Conservation (phyloP, 1,140 invertebrate genomes). For the Andricus grossulariae region DNA sequence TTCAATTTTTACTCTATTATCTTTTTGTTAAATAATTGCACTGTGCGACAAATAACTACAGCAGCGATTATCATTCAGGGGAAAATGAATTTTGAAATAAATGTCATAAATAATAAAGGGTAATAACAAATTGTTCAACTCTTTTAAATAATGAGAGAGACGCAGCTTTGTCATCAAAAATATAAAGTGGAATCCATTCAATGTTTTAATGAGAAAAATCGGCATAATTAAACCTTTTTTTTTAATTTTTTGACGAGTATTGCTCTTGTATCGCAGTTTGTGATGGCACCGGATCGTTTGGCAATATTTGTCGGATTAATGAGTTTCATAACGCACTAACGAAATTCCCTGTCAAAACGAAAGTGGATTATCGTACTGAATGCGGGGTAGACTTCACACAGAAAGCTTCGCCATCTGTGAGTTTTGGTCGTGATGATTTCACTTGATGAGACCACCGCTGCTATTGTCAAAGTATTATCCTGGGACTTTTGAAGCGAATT, state of each 20-base stretch:
- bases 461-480: conserved; percentile 66
- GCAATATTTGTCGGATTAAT: conserved; percentile 67
- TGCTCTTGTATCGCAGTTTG: conserved; percentile 11
- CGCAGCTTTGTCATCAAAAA: not conserved
- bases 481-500: conserved; percentile 57
- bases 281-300: conserved; percentile 52
- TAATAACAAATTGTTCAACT: too few species aligned
- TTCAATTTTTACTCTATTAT: too few species aligned
- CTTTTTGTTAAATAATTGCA: too few species aligned
- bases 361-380: conserved; percentile 69
- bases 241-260: conserved; percentile 16
- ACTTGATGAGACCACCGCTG: conserved; percentile 65
- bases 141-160: not conserved
- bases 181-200: not conserved
- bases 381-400: conserved; percentile 47
- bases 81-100: too few species aligned
- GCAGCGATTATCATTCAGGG: too few species aligned
- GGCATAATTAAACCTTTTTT: not conserved
- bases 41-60: too few species aligned
- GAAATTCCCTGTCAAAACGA: conserved; percentile 69
- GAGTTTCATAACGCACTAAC: conserved; percentile 72
- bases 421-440: conserved; percentile 69
- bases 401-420: conserved; percentile 65
- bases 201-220: conserved; percentile 24
- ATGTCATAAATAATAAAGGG: too few species aligned